phyloP scores from a whole-genome alignment of 2,113 vertebrate species.

The Ictalurus punctatus region DNA sequence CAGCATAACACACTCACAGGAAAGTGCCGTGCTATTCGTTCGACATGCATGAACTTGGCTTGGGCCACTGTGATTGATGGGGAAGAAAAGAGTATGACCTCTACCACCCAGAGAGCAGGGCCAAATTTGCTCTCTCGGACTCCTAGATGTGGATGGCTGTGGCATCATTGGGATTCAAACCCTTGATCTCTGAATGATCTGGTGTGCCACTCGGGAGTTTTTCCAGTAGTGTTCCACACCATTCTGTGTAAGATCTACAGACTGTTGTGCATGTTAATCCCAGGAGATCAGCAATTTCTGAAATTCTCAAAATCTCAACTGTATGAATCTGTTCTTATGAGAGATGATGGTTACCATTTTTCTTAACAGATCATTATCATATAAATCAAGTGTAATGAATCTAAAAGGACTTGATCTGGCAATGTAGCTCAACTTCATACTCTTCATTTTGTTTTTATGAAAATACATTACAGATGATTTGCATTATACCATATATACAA shows the following conservation, averaged over 20 bases:
- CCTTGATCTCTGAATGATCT: neutral
- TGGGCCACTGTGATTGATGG: neutral
- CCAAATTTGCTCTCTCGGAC: neutral
- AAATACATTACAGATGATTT: neutral
- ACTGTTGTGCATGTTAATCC: neutral
- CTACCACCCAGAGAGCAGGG: neutral
- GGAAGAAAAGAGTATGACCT: neutral
- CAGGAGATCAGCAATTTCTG: neutral
- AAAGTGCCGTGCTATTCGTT: neutral
- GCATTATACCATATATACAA: neutral
- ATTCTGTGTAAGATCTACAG: neutral
- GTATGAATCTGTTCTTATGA: neutral
- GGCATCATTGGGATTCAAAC: neutral
- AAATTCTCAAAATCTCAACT: neutral
- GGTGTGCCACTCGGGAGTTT: neutral
- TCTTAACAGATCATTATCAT: neutral
- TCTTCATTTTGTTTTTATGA: neutral
- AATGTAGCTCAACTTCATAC: neutral
- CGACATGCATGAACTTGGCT: neutral
- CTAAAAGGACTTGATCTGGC: neutral
- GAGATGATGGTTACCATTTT: neutral
- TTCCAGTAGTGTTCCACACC: too few species aligned
- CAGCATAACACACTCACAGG: too few species aligned
- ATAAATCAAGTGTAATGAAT: neutral
- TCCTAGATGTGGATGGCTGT: neutral